A percentile compares a stretch with the other conserved stretches of the same genome.
These are phyloP conservation scores for Calliphora vicina DNA, from an alignment of 1,140 invertebrate species.

Conservation along the genomic window DNA sequence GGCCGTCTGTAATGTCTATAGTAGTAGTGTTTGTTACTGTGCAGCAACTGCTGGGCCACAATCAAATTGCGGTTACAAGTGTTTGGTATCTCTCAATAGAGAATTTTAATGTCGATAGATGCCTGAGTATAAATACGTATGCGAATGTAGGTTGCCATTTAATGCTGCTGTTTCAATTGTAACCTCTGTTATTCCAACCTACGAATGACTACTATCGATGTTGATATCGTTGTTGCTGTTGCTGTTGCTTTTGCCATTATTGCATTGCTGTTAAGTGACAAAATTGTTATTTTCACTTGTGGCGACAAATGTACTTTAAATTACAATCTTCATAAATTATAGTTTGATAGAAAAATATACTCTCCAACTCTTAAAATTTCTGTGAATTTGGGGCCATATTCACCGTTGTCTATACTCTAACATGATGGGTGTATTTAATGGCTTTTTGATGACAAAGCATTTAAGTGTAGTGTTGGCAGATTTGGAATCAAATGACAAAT, in stretches of 20 bases:
- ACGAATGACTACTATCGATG: constrained; percentile 2
- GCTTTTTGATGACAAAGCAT: constrained; percentile 39
- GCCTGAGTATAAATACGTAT: background rate
- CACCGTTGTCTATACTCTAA: background rate
- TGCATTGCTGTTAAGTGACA: constrained; percentile 38
- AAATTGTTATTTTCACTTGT: constrained; percentile 42
- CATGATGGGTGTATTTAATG: constrained; percentile 36
- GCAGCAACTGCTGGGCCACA: constrained; percentile 34
- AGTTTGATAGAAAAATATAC: constrained; percentile 18
- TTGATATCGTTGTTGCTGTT: background rate
- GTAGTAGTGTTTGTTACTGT: background rate
- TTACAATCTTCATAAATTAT: constrained; percentile 33
- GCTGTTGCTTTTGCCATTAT: background rate
- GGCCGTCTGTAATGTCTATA: background rate
- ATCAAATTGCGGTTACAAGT: constrained; percentile 40
- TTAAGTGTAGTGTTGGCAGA: background rate
- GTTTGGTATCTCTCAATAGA: constrained; percentile 7
- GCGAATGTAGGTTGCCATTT: background rate
- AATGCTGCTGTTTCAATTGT: constrained; percentile 20
- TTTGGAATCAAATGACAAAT: constrained; percentile 22
- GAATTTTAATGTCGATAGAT: background rate
- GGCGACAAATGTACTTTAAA: constrained; percentile 41
- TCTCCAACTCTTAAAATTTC: background rate
- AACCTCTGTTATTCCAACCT: background rate
- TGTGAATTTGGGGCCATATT: background rate